Evolutionary conservation across 2,113 vertebrate genomes (phyloP), one percentile per base, ranked within the genome.

Genomic region (Scartelaos histophorus): DNA sequence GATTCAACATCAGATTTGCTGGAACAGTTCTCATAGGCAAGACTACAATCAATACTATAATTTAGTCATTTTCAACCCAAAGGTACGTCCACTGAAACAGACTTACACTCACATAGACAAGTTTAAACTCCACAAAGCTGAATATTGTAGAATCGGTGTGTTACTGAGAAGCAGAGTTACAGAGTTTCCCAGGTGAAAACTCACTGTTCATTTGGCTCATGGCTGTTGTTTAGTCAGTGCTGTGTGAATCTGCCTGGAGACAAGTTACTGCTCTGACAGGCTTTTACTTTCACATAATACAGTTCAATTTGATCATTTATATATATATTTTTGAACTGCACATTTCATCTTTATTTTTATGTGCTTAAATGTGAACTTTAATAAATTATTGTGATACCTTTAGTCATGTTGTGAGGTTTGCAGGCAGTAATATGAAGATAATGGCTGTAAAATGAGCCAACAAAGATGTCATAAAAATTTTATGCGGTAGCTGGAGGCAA

Each of bases 1-100:
- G 77, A 81, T 43, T 69, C 81, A 78, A 82, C 80, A 82, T 19
- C 24, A 68, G 71, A 67, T 47, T 58, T 57, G 43, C 74, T 12
- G 56, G 34, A 58, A 24, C n/a, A 22, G 75, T 76, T 78, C 76
- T 70, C 56, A 53, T 19, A 74, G 57, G 57, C 17, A 68, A 35
- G 35, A 25, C 0, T 29, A 0, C 35, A 16, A 17, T 82, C 47
- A 60, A 29, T 74, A 22, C 53, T 4, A 66, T 47, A 34, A 64
- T 74, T 67, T 22, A 65, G 46, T 67, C 35, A 75, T 17, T 16
- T 60, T 60, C 57, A 60, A 53, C 24, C 58, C 65, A 83, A 70
- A 53, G 34, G 71, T 29, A 13, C 47, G 13, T 19, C 58, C 13
- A 34, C 7, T 34, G 58, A 60, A 25, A 29, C 19, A 5, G 17